Base-by-base conservation (phyloP, 2,797 vertebrate species). In the Galaxias olidus region DNA sequence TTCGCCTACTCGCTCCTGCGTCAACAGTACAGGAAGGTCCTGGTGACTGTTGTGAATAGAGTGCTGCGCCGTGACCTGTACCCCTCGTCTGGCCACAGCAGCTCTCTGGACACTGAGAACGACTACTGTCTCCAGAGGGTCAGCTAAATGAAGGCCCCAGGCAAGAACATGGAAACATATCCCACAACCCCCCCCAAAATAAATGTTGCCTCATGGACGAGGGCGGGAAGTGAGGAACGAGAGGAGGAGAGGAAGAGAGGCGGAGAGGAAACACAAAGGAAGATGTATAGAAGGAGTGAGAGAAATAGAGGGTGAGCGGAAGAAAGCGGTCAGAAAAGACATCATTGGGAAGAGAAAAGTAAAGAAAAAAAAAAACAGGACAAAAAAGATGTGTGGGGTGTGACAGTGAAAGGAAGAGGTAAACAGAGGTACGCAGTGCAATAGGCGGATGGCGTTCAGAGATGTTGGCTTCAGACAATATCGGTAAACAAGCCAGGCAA, bases 51-150 rank as follows among this genome's bases (percentile, higher is more conserved):
- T 0, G 84, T 92, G 80, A 93, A 93, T 71, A 85, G 90, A 69
- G 88, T 95, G 56, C 86, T 96, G 41, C 94, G 92, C 77, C 92
- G 93, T 30, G 93, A 94, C 83, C 88, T 92, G n/a, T 92, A 93
- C 82, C 94, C 93, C 0, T 95, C 92, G 0, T 94, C 95, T 0
- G 92, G 92, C 75, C 93, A 92, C 77, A 93, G 91, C 90, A 94
- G 93, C 74, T 96, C 94, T 49, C 79, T 94, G 1, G 94, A 94
- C 79, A 92, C 92, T 0, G 94, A 96, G 80, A 94, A 94, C 0
- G 93, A 95, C 79, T 94, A 93, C 85, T 94, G 94, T 74, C 88
- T 93, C 69, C 93, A 94, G 87, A 90, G 92, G 89, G 87, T 90
- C 84, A 92, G 87, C 86, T 93, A 92, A 87, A 75, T 68, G 43